A percentile compares a stretch with the other conserved stretches of the same genome.
These are phyloP conservation scores for Pseudoatta argentina DNA, from an alignment of 1,140 invertebrate species.

Conservation along the genomic window DNA sequence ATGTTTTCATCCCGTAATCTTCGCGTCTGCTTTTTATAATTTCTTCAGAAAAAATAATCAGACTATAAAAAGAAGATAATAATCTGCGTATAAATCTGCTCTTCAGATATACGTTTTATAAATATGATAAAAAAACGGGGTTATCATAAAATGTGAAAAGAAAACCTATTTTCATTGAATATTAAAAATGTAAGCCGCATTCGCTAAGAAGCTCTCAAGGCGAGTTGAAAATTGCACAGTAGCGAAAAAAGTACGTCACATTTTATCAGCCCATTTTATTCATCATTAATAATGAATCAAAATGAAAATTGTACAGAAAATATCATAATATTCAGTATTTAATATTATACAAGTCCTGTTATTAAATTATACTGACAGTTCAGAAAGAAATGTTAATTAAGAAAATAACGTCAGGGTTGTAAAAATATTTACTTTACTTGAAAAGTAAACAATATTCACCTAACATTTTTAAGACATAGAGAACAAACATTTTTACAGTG, in stretches of 20 bases:
- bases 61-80: neutral
- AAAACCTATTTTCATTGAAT: constrained; percentile 16
- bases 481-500: neutral
- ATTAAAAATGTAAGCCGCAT: constrained; percentile 37
- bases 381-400: constrained; percentile 12
- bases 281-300: neutral
- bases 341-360: no score
- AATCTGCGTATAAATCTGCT: constrained; percentile 15
- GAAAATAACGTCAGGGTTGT: neutral
- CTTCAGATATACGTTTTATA: neutral
- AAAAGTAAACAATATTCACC: neutral
- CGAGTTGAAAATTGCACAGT: neutral
- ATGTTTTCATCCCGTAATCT: neutral
- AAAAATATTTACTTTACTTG: neutral
- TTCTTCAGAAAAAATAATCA: constrained; percentile 15
- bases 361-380: neutral
- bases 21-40: neutral
- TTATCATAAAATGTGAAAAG: neutral
- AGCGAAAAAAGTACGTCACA: neutral
- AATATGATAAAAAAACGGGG: neutral
- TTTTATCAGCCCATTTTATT: neutral
- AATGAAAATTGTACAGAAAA: neutral
- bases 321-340: neutral
- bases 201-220: constrained; percentile 6
- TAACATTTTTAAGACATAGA: neutral